phyloP scores from a whole-genome alignment of 1,140 invertebrate genomes.

The Drosophila sturtevanti region DNA sequence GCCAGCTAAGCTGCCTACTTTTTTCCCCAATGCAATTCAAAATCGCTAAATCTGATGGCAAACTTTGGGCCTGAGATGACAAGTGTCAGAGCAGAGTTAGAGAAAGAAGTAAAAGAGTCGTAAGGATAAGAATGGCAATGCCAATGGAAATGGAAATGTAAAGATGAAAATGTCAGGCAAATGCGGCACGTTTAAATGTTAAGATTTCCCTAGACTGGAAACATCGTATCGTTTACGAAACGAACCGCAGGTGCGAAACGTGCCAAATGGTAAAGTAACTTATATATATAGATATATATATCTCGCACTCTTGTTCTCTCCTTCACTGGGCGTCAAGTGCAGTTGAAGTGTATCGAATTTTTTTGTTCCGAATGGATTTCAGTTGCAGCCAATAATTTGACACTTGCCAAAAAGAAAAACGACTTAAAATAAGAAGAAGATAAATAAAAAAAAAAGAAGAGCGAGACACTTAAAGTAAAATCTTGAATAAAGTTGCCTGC shows the following conservation, averaged over 20 bases:
- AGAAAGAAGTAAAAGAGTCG: not conserved
- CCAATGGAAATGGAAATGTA: not conserved
- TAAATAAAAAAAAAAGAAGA: not conserved
- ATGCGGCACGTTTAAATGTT: conserved; percentile 57
- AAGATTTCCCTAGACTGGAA: conserved; percentile 1
- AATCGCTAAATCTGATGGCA: conserved; percentile 53
- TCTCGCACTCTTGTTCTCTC: conserved; percentile 14
- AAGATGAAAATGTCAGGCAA: conserved; percentile 49
- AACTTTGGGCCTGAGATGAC: conserved; percentile 35
- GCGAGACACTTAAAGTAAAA: conserved; percentile 48
- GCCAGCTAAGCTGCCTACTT: conserved; percentile 48
- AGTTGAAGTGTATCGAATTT: conserved; percentile 76
- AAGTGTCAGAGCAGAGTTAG: not conserved
- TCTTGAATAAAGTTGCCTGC: conserved; percentile 61
- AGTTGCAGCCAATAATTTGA: conserved; percentile 73
- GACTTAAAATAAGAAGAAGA: not conserved
- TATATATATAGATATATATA: conserved; percentile 12
- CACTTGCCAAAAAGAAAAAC: conserved; percentile 38
- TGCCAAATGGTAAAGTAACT: conserved; percentile 36
- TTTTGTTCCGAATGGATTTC: conserved; percentile 57
- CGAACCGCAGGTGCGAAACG: conserved; percentile 55
- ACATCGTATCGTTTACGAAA: conserved; percentile 15
- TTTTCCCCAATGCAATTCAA: conserved; percentile 37
- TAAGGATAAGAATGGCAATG: no score
- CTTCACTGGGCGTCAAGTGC: conserved; percentile 65